Evolutionary conservation across 2,888 invertebrate species (phyloP), one percentile per base, ranked within the genome.

Genomic region (Nephrocerus scutellatus): DNA sequence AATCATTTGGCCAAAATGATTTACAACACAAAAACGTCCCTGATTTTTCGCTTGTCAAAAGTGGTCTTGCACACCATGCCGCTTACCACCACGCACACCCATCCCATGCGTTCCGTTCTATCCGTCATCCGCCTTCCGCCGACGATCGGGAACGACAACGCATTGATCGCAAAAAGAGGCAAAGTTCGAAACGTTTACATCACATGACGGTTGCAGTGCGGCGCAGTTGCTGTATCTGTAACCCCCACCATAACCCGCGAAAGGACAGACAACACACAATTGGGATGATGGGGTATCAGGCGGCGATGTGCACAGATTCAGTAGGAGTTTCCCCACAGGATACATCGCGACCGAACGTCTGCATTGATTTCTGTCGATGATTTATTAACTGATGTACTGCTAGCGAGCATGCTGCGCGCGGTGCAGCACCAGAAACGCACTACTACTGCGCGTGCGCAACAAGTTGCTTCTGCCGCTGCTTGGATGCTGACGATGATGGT

Each of bases 361-460:
- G 45, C 49, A 63, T 21, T 67, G 67, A 51, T 51, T 51, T 48
- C 47, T 33, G 40, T 46, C 45, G 51, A 49, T 51, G 51, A 51
- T 49, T 51, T 51, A 51, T 51, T 44, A 41, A 49, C 41, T 45
- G n/a, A n/a, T n/a, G n/a, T n/a, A n/a, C n/a, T n/a, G n/a, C n/a
- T n/a, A n/a, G n/a, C n/a, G n/a, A n/a, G n/a, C n/a, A n/a, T n/a
- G n/a, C n/a, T n/a, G n/a, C n/a, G n/a, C n/a, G n/a, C n/a, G n/a
- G n/a, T n/a, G n/a, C 44, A 41, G 44, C 43, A 38, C 46, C 44
- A 44, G 46, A 33, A 46, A 44, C 46, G 43, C 44, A 44, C 44
- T 46, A 44, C 44, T 46, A 41, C 44, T 6, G 46, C 44, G 41
- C 46, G 47, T 49, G n/a, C 47, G 50, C 51, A 49, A 51, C 51